Percentiles rank a stretch among this genome's conserved stretches.
These are phyloP conservation scores for Hippopotamyrus pictus DNA, from an alignment of 2,797 vertebrate species.

Conservation along the genomic window DNA sequence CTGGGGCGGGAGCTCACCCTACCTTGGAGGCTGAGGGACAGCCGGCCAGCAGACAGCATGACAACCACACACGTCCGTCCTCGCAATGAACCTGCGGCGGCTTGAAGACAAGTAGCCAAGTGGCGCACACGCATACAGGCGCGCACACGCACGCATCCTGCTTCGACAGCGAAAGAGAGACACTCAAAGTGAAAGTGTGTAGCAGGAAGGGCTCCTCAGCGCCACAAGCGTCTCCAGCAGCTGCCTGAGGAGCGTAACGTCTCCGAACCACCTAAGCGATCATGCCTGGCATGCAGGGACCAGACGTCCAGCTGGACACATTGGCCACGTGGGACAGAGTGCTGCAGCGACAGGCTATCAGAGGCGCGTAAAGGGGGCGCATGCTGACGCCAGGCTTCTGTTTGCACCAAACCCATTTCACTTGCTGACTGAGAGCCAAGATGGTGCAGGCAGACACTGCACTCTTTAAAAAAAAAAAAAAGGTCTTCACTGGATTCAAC, in stretches of 20 bases:
- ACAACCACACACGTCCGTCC: background rate
- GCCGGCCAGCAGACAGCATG: conserved; percentile 1
- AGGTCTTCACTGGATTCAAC: background rate
- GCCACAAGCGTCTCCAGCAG: background rate
- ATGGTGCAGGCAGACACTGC: background rate
- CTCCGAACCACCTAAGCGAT: background rate
- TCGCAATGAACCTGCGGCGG: background rate
- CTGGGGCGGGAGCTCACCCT: background rate
- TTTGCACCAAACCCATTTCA: background rate
- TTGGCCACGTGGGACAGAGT: background rate
- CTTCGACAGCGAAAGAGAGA: background rate
- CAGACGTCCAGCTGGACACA: background rate
- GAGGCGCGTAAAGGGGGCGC: background rate
- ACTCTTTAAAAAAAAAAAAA: background rate
- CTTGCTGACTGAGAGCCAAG: background rate
- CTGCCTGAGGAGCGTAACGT: background rate
- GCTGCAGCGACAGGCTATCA: background rate
- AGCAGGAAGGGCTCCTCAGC: background rate
- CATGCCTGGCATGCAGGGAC: background rate
- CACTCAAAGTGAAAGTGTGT: conserved; percentile 10
- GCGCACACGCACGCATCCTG: conserved; percentile 24
- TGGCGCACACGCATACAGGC: conserved; percentile 4
- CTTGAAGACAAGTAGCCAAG: background rate
- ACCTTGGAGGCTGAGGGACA: conserved; percentile 17
- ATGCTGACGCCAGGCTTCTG: background rate